Base-by-base conservation (phyloP, 2,888 invertebrate species). In the Trachelus tabidus region DNA sequence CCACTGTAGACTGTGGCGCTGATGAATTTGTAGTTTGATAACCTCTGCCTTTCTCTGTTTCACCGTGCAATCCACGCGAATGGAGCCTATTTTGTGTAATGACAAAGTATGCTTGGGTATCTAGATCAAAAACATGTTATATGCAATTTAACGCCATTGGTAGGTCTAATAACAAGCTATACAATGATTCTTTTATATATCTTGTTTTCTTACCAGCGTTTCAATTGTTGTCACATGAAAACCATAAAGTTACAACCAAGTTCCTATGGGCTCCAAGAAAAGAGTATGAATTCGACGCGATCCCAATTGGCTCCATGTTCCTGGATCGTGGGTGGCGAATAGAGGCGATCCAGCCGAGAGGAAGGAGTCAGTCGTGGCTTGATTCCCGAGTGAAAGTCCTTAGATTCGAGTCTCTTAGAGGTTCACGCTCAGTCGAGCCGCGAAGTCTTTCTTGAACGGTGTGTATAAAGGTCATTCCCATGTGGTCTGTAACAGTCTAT, bases 311-410 rank as follows among this genome's bases (percentile, higher is more conserved):
- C 40, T 56, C 2, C 9, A 56, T 15, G 12, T 71, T 33, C 9
- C 71, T 31, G 71, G 15, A 15, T 71, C 71, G 77, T 77, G 75
- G 77, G 77, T 77, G 77, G 77, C 34, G 69, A 68, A 69, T 35
- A 75, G 15, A 73, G 68, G 34, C 69, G 77, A 77, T 77, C 34
- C n/a, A n/a, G 73, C 40, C 73, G 73, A 11, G 73, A 75, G 77
- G 77, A 77, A 77, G 75, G 77, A 73, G 77, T 34, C 33, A 33
- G 31, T 71, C 71, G 71, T 33, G 71, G 0, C 71, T 71, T 33
- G 71, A 71, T 71, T 71, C 71, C 11, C 71, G 71, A 71, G 71
- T 71, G 71, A 71, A 71, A 71, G 71, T 71, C 74, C 74, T 76
- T n/a, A 30, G 71, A 74, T 71, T 73, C 74, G 56, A 31, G 56